Percentiles rank a stretch among this genome's conserved stretches.
phyloP scores from a whole-genome alignment of 2,888 invertebrate species.

The Caenorhabditis sp. region DNA sequence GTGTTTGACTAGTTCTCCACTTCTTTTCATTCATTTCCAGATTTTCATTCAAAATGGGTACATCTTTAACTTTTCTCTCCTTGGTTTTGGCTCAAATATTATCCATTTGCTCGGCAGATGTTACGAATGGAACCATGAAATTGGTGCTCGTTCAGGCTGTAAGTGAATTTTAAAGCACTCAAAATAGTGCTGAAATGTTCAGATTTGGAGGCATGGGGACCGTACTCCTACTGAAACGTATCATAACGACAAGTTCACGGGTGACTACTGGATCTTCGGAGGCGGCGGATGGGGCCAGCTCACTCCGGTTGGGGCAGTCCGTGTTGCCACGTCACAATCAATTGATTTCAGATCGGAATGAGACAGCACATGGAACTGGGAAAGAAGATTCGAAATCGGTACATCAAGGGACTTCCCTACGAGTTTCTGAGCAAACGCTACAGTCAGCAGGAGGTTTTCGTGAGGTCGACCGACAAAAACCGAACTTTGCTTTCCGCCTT shows the following conservation, averaged over 20 bases:
- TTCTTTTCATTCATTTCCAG: conserved; percentile 8
- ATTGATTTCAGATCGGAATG: conserved; percentile 58
- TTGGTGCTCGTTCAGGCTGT: conserved; percentile 55
- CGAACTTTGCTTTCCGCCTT: conserved; percentile 84
- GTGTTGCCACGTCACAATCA: not conserved
- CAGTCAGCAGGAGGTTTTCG: conserved; percentile 80
- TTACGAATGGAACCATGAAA: conserved; percentile 44
- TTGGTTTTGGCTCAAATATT: conserved; percentile 3
- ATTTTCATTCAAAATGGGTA: no score
- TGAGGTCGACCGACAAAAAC: conserved; percentile 89
- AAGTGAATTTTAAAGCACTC: not conserved
- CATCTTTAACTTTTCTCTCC: conserved; percentile 1
- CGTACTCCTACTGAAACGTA: conserved; percentile 66
- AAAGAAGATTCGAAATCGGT: conserved; percentile 55
- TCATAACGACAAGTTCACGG: conserved; percentile 57
- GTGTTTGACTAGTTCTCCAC: conserved; percentile 22
- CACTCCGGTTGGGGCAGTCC: conserved; percentile 51
- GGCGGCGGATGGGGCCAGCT: conserved; percentile 65
- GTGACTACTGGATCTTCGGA: conserved; percentile 50
- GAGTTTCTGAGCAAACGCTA: conserved; percentile 33
- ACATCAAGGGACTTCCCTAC: conserved; percentile 54
- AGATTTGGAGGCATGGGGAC: conserved; percentile 74
- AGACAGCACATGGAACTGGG: conserved; percentile 61
- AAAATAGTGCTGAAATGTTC: not conserved
- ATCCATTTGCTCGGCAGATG: conserved; percentile 12